Conservation (phyloP, 2,888 invertebrate genomes). For the Stramonita haemastoma region DNA sequence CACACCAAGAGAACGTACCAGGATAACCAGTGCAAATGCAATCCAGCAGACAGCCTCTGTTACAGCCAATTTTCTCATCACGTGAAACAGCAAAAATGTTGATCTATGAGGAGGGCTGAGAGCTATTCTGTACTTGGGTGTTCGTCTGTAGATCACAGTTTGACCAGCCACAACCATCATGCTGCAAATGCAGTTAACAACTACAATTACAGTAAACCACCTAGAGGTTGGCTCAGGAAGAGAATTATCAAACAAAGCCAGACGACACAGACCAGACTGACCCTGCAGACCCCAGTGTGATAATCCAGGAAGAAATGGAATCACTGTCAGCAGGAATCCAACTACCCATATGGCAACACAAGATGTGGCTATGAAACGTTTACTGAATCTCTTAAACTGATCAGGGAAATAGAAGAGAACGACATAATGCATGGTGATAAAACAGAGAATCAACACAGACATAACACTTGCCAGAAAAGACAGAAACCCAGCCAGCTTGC, state of each 20-base stretch:
- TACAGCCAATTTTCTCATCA: not conserved
- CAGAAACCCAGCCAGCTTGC: not conserved
- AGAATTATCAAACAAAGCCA: not conserved
- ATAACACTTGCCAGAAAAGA: not conserved
- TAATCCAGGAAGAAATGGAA: not conserved
- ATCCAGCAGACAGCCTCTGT: slow-evolving; percentile 7
- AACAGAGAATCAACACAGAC: not conserved
- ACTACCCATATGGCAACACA: not conserved
- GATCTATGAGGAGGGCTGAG: not conserved
- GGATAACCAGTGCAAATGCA: not conserved
- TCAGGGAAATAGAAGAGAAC: not conserved
- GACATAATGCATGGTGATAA: not conserved
- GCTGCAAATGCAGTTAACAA: not conserved
- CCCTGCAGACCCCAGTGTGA: not conserved
- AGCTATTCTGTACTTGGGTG: not conserved
- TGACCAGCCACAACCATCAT: not conserved
- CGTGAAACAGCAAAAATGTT: not conserved
- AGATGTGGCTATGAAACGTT: not conserved
- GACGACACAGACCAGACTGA: slow-evolving; percentile 7
- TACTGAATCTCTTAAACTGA: not conserved
- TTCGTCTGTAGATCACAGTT: not conserved
- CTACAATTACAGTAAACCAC: not conserved
- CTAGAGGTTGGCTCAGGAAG: not conserved
- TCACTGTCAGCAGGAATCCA: not conserved
- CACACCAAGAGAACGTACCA: not conserved